Percentiles rank a stretch among this genome's conserved stretches.
Conservation (phyloP, 2,888 invertebrate genomes). For the Eupithecia dodoneata region DNA sequence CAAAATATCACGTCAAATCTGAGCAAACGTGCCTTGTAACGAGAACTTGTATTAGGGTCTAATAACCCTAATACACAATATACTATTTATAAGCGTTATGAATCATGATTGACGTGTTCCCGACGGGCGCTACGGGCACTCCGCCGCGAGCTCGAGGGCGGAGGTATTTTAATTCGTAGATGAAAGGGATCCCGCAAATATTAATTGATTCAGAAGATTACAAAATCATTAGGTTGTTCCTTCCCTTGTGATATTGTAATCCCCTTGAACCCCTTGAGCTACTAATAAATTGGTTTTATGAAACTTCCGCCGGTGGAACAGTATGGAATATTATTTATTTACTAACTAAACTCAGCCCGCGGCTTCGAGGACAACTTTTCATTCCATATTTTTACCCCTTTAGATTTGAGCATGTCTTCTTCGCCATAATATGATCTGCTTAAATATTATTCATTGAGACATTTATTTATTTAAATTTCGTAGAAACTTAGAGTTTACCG, state of each 20-base stretch:
- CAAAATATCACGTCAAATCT: background rate
- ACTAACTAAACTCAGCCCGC: background rate
- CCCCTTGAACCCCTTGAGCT: background rate
- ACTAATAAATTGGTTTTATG: constrained; percentile 10
- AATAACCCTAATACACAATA: background rate
- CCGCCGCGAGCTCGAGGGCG: background rate
- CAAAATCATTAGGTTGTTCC: constrained; percentile 14
- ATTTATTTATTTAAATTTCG: no score
- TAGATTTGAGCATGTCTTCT: background rate
- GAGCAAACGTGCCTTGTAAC: background rate
- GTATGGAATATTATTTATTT: background rate
- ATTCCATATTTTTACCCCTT: background rate
- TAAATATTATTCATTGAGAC: no score
- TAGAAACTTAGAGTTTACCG: no score
- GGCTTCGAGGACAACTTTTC: background rate
- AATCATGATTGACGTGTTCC: background rate
- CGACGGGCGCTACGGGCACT: background rate
- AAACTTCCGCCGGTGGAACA: background rate
- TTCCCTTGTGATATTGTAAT: constrained; percentile 7
- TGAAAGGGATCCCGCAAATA: constrained; percentile 10
- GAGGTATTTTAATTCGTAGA: constrained; percentile 10
- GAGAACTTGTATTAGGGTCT: no score
- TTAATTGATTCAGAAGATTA: constrained; percentile 12
- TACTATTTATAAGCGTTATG: background rate
- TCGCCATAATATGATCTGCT: background rate